phyloP scores from a whole-genome alignment of 2,888 invertebrate species.

The Parapristionchus giblindavisi region DNA sequence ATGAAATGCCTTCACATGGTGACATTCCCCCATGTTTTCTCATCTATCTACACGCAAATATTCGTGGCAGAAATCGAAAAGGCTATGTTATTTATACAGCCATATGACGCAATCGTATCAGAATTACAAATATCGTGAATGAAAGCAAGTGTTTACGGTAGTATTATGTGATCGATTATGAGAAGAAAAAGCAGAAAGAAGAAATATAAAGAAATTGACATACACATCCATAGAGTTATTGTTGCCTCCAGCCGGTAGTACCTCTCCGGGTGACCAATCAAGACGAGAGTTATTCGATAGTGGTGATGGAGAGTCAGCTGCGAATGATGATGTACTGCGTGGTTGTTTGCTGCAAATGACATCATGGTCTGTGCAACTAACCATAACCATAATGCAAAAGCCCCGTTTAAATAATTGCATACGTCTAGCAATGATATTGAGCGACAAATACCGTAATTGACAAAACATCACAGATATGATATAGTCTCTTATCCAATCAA shows the following conservation, averaged over 20 bases:
- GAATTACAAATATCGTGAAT: too few species aligned
- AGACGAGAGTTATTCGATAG: conserved; percentile 61
- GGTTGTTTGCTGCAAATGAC: conserved; percentile 50
- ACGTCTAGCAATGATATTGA: background rate
- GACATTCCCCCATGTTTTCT: background rate
- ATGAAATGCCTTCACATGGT: background rate
- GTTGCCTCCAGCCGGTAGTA: conserved; percentile 48
- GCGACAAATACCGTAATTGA: background rate
- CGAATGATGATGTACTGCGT: conserved; percentile 55
- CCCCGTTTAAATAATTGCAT: too few species aligned
- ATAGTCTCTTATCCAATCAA: too few species aligned
- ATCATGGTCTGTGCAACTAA: background rate
- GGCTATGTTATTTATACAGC: too few species aligned
- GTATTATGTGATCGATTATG: too few species aligned
- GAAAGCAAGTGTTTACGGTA: too few species aligned
- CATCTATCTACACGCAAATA: too few species aligned
- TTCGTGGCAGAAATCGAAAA: too few species aligned
- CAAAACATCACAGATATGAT: background rate
- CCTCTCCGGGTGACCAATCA: conserved; percentile 68
- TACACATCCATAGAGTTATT: conserved; percentile 65
- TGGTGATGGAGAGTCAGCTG: conserved; percentile 68
- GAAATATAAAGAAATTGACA: conserved; percentile 38
- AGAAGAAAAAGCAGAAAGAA: too few species aligned
- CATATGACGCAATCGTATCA: too few species aligned
- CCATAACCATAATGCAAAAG: too few species aligned